These are phyloP conservation scores for Oxyruncus cristatus DNA, from an alignment of 2,113 vertebrate genomes.

Conservation along the genomic window DNA sequence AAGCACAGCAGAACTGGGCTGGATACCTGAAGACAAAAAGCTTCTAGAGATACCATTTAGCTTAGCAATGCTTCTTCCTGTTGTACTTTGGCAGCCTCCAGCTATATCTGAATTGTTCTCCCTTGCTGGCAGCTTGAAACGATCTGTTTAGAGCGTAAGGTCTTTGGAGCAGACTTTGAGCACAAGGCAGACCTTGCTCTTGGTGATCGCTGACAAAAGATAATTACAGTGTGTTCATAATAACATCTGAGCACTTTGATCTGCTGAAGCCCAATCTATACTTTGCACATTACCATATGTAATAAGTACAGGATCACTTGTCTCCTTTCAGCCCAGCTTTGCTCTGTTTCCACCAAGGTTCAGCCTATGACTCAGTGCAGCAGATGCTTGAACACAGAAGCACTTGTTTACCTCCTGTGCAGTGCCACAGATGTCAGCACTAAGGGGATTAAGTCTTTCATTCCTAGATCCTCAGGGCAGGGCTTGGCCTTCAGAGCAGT, in stretches of 20 bases:
- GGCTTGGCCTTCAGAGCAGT: background rate
- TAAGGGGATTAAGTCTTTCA: background rate
- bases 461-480: background rate
- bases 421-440: background rate
- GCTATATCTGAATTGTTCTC: background rate
- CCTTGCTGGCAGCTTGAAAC: background rate
- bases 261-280: background rate
- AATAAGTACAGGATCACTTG: background rate
- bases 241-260: slow-evolving; percentile 5
- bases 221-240: slow-evolving; percentile 5
- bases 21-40: background rate
- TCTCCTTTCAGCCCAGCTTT: background rate
- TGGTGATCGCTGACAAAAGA: background rate
- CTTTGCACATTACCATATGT: background rate
- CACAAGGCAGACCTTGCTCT: slow-evolving; percentile 1
- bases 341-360: background rate
- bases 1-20: background rate
- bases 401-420: background rate
- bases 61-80: background rate
- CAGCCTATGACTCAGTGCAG: background rate
- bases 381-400: background rate
- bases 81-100: background rate
- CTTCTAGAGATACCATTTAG: background rate
- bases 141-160: slow-evolving; percentile 3
- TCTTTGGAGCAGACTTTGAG: background rate